Percentiles rank a stretch among this genome's conserved stretches.
Conservation (phyloP, 2,113 vertebrate species). For the Anarrhichthys ocellatus region DNA sequence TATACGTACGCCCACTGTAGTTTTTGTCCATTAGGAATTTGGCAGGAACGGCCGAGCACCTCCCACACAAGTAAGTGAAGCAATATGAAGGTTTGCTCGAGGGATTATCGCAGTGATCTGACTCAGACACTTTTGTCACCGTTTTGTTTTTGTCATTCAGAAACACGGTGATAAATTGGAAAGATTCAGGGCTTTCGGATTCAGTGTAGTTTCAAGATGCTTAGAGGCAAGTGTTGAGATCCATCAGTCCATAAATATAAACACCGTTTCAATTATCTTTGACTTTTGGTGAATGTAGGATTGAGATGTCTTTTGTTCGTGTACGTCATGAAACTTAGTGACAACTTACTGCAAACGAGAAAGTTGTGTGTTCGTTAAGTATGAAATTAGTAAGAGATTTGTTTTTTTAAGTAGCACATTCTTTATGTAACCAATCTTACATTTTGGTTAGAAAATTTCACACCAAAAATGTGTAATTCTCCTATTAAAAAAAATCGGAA, state of each 20-base stretch:
- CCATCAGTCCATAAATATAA: neutral
- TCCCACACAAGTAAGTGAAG: conserved; percentile 54
- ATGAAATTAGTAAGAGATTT: neutral
- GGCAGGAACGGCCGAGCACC: conserved; percentile 33
- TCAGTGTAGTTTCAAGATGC: neutral
- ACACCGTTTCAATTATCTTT: neutral
- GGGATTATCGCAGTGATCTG: conserved; percentile 34
- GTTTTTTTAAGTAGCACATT: neutral
- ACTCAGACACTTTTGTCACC: conserved; percentile 31
- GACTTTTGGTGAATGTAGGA: neutral
- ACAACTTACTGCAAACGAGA: neutral
- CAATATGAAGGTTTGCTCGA: conserved; percentile 29
- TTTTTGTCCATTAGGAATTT: conserved; percentile 56
- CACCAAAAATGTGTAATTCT: neutral
- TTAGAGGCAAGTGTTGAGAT: neutral
- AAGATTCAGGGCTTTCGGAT: neutral
- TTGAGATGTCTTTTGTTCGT: neutral
- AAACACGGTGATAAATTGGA: neutral
- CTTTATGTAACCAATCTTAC: neutral
- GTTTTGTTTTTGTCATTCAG: conserved; percentile 3
- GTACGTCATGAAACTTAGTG: neutral
- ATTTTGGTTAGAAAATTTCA: neutral
- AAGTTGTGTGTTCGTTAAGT: neutral
- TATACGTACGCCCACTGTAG: conserved; percentile 58
- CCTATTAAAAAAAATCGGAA: neutral